phyloP scores from a whole-genome alignment of 2,888 invertebrate genomes.

The Xanthia icteritia region DNA sequence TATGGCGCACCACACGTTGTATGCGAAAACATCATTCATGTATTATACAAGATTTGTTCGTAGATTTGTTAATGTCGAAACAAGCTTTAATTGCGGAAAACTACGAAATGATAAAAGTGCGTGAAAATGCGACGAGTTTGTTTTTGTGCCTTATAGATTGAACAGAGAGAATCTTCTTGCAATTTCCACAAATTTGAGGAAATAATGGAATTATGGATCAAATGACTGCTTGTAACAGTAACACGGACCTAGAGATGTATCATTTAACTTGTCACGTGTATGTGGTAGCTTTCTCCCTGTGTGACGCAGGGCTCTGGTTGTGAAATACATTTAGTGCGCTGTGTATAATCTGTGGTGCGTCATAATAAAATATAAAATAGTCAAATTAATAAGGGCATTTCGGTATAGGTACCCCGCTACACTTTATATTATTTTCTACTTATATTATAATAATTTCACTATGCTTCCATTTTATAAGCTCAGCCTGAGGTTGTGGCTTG shows the following conservation, averaged over 20 bases:
- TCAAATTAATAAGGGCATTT: slow-evolving; percentile 85
- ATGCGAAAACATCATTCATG: slow-evolving; percentile 48
- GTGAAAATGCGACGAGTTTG: slow-evolving; percentile 50
- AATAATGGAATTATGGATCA: slow-evolving; percentile 4
- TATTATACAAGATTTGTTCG: slow-evolving; percentile 24
- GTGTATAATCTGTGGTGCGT: slow-evolving; percentile 57
- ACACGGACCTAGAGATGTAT: slow-evolving; percentile 16
- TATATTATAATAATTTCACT: slow-evolving; percentile 58
- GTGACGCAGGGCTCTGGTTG: slow-evolving; percentile 57
- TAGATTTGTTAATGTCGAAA: slow-evolving; percentile 45
- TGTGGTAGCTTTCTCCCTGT: slow-evolving; percentile 52
- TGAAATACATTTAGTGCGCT: slow-evolving; percentile 55
- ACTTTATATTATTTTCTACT: slow-evolving; percentile 66
- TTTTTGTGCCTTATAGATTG: slow-evolving; percentile 61
- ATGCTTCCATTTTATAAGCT: slow-evolving; percentile 66
- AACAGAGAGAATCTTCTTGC: slow-evolving; percentile 25
- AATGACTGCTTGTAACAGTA: slow-evolving; percentile 15
- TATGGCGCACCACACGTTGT: slow-evolving; percentile 61
- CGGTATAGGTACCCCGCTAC: slow-evolving; percentile 84
- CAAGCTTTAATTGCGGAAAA: slow-evolving; percentile 45
- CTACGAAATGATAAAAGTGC: slow-evolving; percentile 39
- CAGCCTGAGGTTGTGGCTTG: slow-evolving; percentile 49
- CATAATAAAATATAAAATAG: slow-evolving; percentile 70
- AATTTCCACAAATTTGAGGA: slow-evolving; percentile 15
- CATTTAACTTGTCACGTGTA: slow-evolving; percentile 29